Evolutionary conservation across 2,888 invertebrate genomes (phyloP), one percentile per base, ranked within the genome.

Genomic region (Nymphalis c-album): DNA sequence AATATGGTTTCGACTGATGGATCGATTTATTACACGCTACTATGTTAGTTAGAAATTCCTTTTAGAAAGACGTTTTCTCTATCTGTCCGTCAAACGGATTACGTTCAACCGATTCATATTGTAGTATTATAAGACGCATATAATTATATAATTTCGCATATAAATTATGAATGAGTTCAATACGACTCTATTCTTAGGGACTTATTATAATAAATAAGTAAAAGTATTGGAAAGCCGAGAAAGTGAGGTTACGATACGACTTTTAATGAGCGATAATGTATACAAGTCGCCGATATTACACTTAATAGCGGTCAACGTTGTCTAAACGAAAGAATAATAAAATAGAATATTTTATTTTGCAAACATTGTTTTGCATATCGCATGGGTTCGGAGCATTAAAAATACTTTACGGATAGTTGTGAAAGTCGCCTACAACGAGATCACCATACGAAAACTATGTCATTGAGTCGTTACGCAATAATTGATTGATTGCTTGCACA

Each of bases 401-500:
- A 69, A 70, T 60, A 63, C 51, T 61, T 60, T 63, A 67, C 73
- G 67, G 69, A 70, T 70, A 67, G 67, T 71, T 74, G 75, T 76
- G 75, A 76, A 76, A 76, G 75, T 74, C 66, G 70, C 68, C 69
- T 71, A 65, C 67, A 74, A 68, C 74, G 66, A 74, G 73, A 77
- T 75, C 73, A 72, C 72, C 74, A 74, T 74, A 73, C 67, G 70
- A 60, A 71, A 75, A 70, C 72, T 71, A 66, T 71, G 71, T 61
- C 72, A 60, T 64, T 63, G 53, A 50, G 64, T 65, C 64, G 55
- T 77, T 78, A 74, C 71, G 60, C 75, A 77, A 76, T 58, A 67
- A 57, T 69, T 71, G 72, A 75, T 71, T 67, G 74, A 77, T 75
- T 71, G 67, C 67, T 75, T 76, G 73, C 74, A 74, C 75, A 78